Percentiles rank a stretch among this genome's conserved stretches.
Evolutionary conservation across 2,113 vertebrate genomes (phyloP).

Genomic region (Tapirus terrestris): DNA sequence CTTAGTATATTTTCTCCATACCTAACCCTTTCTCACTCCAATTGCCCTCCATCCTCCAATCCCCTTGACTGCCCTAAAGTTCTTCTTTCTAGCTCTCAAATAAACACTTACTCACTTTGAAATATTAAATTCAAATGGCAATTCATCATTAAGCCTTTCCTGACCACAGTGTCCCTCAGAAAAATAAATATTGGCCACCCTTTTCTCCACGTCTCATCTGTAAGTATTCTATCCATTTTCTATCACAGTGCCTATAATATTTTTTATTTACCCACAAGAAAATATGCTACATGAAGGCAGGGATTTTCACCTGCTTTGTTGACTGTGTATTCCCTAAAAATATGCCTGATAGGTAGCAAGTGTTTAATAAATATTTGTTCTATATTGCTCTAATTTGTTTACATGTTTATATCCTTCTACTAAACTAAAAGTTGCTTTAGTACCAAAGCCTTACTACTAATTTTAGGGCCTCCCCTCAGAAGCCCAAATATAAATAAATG

Average conservation of each 20-base stretch:
- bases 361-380: background rate
- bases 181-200: background rate
- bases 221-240: background rate
- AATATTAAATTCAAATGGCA: background rate
- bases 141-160: background rate
- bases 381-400: background rate
- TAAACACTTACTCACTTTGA: background rate
- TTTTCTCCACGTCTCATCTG: background rate
- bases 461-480: conserved; percentile 22
- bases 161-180: background rate
- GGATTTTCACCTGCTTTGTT: background rate
- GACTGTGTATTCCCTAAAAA: background rate
- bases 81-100: background rate
- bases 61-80: background rate
- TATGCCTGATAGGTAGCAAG: background rate
- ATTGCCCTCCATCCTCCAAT: background rate
- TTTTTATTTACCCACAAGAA: background rate
- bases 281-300: background rate
- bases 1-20: background rate
- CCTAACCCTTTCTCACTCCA: background rate
- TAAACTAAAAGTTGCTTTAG: conserved; percentile 3
- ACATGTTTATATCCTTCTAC: background rate
- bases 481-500: conserved; percentile 20
- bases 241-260: background rate
- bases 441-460: background rate